Evolutionary conservation across 2,888 invertebrate species (phyloP).

Genomic region (Archaeoteleia sp.): DNA sequence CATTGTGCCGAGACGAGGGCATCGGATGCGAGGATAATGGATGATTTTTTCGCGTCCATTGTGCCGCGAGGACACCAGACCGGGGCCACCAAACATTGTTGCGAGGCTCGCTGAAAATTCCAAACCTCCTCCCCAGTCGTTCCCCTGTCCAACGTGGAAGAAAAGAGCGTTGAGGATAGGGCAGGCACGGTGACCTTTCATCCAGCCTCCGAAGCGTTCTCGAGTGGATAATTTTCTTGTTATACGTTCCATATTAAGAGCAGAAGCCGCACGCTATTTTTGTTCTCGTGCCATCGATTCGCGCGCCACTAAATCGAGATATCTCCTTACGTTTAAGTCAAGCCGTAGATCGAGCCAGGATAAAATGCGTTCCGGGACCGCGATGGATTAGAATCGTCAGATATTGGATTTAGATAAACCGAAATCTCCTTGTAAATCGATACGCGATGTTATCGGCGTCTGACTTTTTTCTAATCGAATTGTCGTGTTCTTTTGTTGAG

Average conservation of each 20-base stretch:
- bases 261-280: constrained; percentile 43
- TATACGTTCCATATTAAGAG: constrained; percentile 69
- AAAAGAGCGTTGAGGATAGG: constrained; percentile 24
- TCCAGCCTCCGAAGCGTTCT: constrained; percentile 54
- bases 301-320: constrained; percentile 27
- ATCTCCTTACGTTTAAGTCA: constrained; percentile 20
- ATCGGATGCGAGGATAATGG: constrained; percentile 67
- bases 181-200: constrained; percentile 31
- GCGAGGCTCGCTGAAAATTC: constrained; percentile 60
- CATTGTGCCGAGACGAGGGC: constrained; percentile 63
- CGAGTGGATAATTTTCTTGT: constrained; percentile 74
- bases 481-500: constrained; percentile 23
- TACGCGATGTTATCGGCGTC: constrained; percentile 46
- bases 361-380: constrained; percentile 48
- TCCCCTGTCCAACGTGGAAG: constrained; percentile 20
- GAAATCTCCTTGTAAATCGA: constrained; percentile 60
- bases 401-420: constrained; percentile 72
- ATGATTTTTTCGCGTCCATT: constrained; percentile 74
- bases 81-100: constrained; percentile 63
- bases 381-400: constrained; percentile 63
- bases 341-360: constrained; percentile 56
- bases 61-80: constrained; percentile 62
- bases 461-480: constrained; percentile 43
- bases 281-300: constrained; percentile 21
- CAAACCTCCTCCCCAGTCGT: constrained; percentile 41